These are phyloP conservation scores for Periophthalmodon schlosseri DNA, from an alignment of 2,113 vertebrate genomes.

Conservation along the genomic window DNA sequence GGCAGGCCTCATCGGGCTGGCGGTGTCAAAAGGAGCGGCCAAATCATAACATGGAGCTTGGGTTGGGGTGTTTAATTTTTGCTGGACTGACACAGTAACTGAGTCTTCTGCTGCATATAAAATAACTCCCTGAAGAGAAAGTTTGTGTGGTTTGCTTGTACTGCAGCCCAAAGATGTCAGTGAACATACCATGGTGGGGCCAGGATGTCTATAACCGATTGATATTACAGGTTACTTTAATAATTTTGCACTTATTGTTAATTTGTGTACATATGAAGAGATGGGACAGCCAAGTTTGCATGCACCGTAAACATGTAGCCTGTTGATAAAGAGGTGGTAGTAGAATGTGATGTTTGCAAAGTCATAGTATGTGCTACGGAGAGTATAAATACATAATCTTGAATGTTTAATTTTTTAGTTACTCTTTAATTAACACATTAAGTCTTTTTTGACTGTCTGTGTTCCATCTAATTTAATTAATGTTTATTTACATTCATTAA, in stretches of 20 bases:
- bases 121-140: constrained; percentile 6
- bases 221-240: neutral
- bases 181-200: constrained; percentile 21
- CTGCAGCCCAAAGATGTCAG: constrained; percentile 4
- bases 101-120: constrained; percentile 13
- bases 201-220: neutral
- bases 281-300: neutral
- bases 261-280: constrained; percentile 37
- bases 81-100: constrained; percentile 37
- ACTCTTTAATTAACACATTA: neutral
- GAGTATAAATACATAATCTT: neutral
- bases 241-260: constrained; percentile 20
- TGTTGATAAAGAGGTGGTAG: neutral
- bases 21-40: constrained; percentile 84
- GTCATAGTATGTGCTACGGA: neutral
- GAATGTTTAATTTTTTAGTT: constrained; percentile 11
- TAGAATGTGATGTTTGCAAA: constrained; percentile 17
- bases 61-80: neutral
- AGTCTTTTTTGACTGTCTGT: neutral
- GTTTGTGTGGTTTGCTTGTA: constrained; percentile 8
- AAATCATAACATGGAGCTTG: constrained; percentile 77
- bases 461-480: constrained; percentile 36
- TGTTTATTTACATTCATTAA: constrained; percentile 26
- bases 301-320: neutral
- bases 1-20: constrained; percentile 88